Base-by-base conservation (phyloP, 1,140 invertebrate genomes). In the Solen grandis region DNA sequence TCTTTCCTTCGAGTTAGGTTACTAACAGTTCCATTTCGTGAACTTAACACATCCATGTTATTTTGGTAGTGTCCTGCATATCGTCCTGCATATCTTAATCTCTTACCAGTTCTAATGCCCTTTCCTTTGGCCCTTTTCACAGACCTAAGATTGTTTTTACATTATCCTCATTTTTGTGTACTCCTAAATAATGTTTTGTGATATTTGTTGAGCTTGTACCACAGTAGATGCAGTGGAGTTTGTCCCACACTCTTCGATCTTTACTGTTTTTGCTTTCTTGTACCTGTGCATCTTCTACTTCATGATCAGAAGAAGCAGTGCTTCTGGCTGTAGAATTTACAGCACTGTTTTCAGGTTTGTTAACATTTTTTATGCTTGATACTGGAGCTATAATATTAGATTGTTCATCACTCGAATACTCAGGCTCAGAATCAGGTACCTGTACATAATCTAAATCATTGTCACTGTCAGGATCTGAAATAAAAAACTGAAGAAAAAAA, bases 31-130 rank as follows among this genome's bases (percentile, higher is more conserved):
- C 82, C 41, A n/a, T n/a, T n/a, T n/a, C n/a, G n/a, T n/a, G n/a
- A n/a, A n/a, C n/a, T 72, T 5, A 84, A 41, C 29, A 80, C 82
- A 38, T 72, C 59, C n/a, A 55, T 38, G 54, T 84, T 84, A 46
- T 84, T 76, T 50, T 81, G 46, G 35, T 76, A 84, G 36, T 84
- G 70, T 22, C 82, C 77, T 33, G 77, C 55, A 57, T 84, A 80
- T 76, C 70, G 50, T 29, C 76, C n/a, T n/a, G n/a, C n/a, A n/a
- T n/a, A n/a, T n/a, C n/a, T n/a, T n/a, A n/a, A n/a, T n/a, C 31
- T 52, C 69, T 77, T 38, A n/a, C 8, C 16, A 82, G 25, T 35
- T 38, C 63, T 13, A 41, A 19, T 33, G 46, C 66, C 57, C 73
- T 69, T 36, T 52, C 63, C 25, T 66, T 75, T 75, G 80, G 76